Base-by-base conservation (phyloP, 1,140 invertebrate species). In the Caenorhabditis latens region DNA sequence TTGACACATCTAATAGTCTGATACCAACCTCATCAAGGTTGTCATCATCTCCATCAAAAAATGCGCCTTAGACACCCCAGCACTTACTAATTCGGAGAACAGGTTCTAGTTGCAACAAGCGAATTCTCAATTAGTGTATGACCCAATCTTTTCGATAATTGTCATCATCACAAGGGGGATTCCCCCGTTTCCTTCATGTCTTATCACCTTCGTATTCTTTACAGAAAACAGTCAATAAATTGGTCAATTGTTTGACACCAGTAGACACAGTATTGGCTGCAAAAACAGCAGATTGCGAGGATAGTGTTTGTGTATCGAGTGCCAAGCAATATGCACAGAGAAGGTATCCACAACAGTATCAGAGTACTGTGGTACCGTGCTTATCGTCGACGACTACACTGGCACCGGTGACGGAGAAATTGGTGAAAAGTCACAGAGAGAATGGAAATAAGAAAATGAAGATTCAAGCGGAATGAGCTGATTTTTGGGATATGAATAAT, bases 301-400 rank as follows among this genome's bases (percentile, higher is more conserved):
- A 79, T 24, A 53, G 46, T 24, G n/a, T 79, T 11, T 79, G 71
- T 50, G 71, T 79, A 8, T 79, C 71, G 40, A 79, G 71, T 50
- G 71, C 71, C 14, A 79, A 79, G n/a, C 43, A 79, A 53, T 79
- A 79, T 14, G 71, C 71, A 13, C 71, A 79, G n/a, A 50, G 71
- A 43, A 42, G 71, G 24, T 79, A 79, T 50, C 71, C 71, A 7
- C 19, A 21, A 79, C 71, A 79, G 71, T 79, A 79, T 50, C 71
- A 79, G 21, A 79, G 71, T 50, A 79, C 71, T 4, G 71, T 79
- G 2, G 71, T 79, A 8, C 71, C 71, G 46, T 79, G 71, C 24
- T 11, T 79, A 4, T 79, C 71, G n/a, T 50, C 21, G 1, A 50
- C 46, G n/a, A 79, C 71, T 79, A 79, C 71, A 50, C 46, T 50